phyloP scores from a whole-genome alignment of 2,113 vertebrate genomes.

The Baryphthengus martii region DNA sequence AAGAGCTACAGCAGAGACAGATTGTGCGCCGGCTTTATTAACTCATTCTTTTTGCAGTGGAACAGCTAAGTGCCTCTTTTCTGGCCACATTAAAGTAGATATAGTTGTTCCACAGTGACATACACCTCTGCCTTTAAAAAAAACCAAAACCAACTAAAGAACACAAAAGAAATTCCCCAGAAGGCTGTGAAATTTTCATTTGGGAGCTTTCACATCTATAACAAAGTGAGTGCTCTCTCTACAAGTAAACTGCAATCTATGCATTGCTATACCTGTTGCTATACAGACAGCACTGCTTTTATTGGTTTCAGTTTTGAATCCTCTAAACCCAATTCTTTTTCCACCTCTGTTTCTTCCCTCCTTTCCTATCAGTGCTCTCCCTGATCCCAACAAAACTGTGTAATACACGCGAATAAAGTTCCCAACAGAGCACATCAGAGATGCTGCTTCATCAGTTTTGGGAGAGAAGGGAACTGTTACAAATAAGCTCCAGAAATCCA shows the following conservation, averaged over 20 bases:
- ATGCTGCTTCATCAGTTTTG: background rate
- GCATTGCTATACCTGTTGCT: background rate
- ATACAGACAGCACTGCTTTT: background rate
- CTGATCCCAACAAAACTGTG: background rate
- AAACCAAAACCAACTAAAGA: background rate
- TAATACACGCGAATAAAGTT: too few species aligned
- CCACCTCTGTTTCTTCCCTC: background rate
- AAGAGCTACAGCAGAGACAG: conserved; percentile 39
- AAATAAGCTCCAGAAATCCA: background rate
- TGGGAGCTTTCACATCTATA: background rate
- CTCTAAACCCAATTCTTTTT: background rate
- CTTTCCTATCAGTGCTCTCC: background rate
- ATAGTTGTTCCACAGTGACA: conserved; percentile 14
- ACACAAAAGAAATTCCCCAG: background rate
- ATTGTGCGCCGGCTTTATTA: background rate
- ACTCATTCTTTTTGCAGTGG: conserved; percentile 38
- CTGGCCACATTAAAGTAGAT: conserved; percentile 28
- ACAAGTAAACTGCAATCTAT: background rate
- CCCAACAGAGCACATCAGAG: too few species aligned
- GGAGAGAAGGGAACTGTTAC: background rate
- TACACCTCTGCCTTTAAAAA: background rate
- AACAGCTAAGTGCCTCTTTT: conserved; percentile 40
- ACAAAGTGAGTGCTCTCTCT: background rate
- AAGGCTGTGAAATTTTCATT: conserved; percentile 1
- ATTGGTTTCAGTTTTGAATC: background rate